Percentiles rank a stretch among this genome's conserved stretches.
Conservation (phyloP, 2,797 vertebrate species). For the Myripristis jacobus region DNA sequence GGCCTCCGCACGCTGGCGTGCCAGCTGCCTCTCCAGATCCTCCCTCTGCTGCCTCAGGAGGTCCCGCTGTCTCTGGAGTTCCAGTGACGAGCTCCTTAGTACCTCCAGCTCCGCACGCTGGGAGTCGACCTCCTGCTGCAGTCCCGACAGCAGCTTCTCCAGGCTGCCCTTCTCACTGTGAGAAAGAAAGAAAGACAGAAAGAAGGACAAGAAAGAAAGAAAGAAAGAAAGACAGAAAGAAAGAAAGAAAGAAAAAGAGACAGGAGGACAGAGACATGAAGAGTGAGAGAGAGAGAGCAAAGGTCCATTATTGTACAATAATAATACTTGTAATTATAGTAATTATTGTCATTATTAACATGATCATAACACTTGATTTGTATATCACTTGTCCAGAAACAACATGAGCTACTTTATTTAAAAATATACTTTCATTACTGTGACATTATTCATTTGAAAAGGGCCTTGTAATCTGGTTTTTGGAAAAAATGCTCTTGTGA, state of each 20-base stretch:
- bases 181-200: slow-evolving; percentile 2
- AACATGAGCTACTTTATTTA: not conserved
- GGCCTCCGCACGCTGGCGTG: slow-evolving; percentile 75
- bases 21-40: slow-evolving; percentile 79
- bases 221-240: not conserved
- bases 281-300: not conserved
- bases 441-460: too few species aligned
- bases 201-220: not conserved
- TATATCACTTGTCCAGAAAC: too few species aligned
- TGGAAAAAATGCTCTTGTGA: too few species aligned
- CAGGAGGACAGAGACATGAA: not conserved
- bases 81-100: slow-evolving; percentile 71
- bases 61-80: slow-evolving; percentile 81
- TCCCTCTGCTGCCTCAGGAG: slow-evolving; percentile 82
- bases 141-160: slow-evolving; percentile 72
- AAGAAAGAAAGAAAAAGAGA: not conserved
- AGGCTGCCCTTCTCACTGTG: slow-evolving; percentile 83
- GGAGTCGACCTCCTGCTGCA: slow-evolving; percentile 76
- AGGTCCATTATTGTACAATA: slow-evolving; percentile 20
- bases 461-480: too few species aligned
- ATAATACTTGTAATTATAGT: not conserved
- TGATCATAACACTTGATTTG: not conserved
- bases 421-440: too few species aligned
- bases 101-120: slow-evolving; percentile 75
- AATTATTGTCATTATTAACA: slow-evolving; percentile 1